Percentiles rank a stretch among this genome's conserved stretches.
These are phyloP conservation scores for Bilobella aurantiaca DNA, from an alignment of 1,140 invertebrate species.

Conservation along the genomic window DNA sequence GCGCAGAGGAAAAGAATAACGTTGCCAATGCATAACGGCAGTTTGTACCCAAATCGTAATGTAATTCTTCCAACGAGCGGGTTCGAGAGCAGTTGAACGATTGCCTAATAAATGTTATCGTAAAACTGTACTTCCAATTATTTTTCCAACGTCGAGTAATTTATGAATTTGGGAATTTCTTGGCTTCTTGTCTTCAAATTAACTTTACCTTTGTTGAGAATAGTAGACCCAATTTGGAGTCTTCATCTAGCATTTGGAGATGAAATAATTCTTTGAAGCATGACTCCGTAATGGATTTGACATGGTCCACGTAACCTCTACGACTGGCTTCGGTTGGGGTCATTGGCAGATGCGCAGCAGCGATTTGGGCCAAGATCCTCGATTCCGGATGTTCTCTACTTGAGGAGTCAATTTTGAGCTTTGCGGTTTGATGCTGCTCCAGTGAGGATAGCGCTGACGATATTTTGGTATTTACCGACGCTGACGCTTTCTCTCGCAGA, in stretches of 20 bases:
- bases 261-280: constrained; percentile 31
- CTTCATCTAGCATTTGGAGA: constrained; percentile 46
- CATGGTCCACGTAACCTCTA: neutral
- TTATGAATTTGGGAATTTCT: too few relatives aligned
- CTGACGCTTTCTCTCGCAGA: constrained; percentile 45
- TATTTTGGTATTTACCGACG: neutral
- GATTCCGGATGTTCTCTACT: too few relatives aligned
- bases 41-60: constrained; percentile 58
- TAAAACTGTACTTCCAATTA: too few relatives aligned
- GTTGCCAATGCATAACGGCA: constrained; percentile 72
- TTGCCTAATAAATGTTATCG: too few relatives aligned
- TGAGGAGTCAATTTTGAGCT: too few relatives aligned
- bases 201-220: constrained; percentile 47
- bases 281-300: constrained; percentile 11
- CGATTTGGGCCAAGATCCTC: too few relatives aligned
- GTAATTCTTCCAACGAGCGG: constrained; percentile 66
- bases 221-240: constrained; percentile 65
- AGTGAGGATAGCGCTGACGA: neutral
- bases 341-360: too few relatives aligned
- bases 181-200: constrained; percentile 10
- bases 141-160: too few relatives aligned
- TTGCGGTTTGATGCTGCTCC: too few relatives aligned
- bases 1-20: constrained; percentile 67
- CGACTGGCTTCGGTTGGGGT: too few relatives aligned
- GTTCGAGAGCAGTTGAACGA: constrained; percentile 74